These are phyloP conservation scores for Heliothis virescens DNA, from an alignment of 1,140 invertebrate species.

Conservation along the genomic window DNA sequence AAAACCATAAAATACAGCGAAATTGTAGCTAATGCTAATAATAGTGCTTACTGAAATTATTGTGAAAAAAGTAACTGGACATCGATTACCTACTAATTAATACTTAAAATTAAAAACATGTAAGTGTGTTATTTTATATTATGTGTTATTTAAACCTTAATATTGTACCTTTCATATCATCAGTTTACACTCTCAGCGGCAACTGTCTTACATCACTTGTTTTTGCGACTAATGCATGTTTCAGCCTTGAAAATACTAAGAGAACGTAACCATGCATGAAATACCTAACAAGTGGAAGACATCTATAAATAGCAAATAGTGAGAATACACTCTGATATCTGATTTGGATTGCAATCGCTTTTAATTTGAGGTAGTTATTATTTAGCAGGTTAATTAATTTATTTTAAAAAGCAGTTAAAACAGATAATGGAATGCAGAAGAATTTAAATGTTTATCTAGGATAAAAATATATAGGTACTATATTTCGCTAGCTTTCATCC, in stretches of 20 bases:
- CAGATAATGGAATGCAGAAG: no score
- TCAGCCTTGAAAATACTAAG: slow-evolving; percentile 4
- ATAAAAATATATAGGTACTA: no score
- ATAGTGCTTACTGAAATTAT: no score
- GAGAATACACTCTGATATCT: slow-evolving; percentile 3
- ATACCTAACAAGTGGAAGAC: not conserved
- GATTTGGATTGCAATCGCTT: not conserved
- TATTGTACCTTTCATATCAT: not conserved
- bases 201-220: not conserved
- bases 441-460: no score
- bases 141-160: no score
- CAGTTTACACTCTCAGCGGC: not conserved
- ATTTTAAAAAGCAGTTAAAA: no score
- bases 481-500: no score
- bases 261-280: slow-evolving; percentile 1
- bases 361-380: not conserved
- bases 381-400: slow-evolving; percentile 16
- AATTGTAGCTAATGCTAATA: no score
- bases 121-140: not conserved
- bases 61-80: no score
- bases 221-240: slow-evolving; percentile 18
- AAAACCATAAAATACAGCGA: no score
- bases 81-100: no score
- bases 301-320: not conserved
- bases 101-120: not conserved